These are phyloP conservation scores for Mechanitis messenoides DNA, from an alignment of 2,888 invertebrate genomes.

Conservation along the genomic window DNA sequence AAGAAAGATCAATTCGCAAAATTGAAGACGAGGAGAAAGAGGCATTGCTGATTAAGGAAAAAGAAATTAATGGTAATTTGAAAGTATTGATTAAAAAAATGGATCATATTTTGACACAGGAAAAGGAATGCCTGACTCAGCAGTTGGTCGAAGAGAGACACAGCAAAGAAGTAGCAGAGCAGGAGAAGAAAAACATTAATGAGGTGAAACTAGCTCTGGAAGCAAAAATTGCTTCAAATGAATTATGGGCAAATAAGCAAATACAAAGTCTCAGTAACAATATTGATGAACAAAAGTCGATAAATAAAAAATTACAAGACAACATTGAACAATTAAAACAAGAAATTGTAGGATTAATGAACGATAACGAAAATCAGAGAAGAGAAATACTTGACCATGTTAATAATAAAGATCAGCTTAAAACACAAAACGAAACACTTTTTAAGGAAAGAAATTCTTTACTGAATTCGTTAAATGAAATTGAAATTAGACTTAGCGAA, in stretches of 20 bases:
- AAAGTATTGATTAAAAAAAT: constrained; percentile 15
- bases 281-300: constrained; percentile 7
- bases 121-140: constrained; percentile 43
- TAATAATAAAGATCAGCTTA: constrained; percentile 15
- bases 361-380: constrained; percentile 23
- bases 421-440: constrained; percentile 13
- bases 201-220: constrained; percentile 25
- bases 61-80: constrained; percentile 22
- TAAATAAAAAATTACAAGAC: constrained; percentile 9
- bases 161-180: constrained; percentile 37
- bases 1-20: constrained; percentile 36
- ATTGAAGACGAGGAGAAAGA: constrained; percentile 31
- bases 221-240: constrained; percentile 13
- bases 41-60: constrained; percentile 29
- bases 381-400: constrained; percentile 11
- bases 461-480: constrained; percentile 10
- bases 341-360: constrained; percentile 13
- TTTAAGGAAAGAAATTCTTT: constrained; percentile 22
- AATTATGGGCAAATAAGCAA: constrained; percentile 6
- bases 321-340: constrained; percentile 10
- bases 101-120: constrained; percentile 26
- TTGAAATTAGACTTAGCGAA: constrained; percentile 11
- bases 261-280: constrained; percentile 8
- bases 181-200: constrained; percentile 36
- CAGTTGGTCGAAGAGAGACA: constrained; percentile 43